Evolutionary conservation across 2,888 invertebrate species (phyloP), one percentile per base, ranked within the genome.

Genomic region (Eupithecia pulchellata): DNA sequence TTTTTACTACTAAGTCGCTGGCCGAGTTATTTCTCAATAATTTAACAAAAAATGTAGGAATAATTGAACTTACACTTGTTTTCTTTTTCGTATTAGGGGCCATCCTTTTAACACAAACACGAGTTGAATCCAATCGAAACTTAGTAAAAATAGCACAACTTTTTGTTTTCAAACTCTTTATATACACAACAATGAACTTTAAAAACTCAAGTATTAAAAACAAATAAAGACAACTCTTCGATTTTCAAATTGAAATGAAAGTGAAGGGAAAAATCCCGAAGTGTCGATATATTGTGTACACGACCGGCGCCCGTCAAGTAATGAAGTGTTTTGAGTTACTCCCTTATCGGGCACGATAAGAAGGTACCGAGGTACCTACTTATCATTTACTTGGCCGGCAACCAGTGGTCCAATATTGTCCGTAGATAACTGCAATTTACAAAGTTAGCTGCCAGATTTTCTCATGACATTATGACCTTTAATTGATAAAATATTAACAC

Each of bases 271-370:
- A 65, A 39, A 14, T 29, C 52, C 67, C 72, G 78, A 74, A 66
- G 68, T 74, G 77, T 81, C 79, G 78, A 83, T 80, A 79, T 79
- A 87, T 86, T 88, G 84, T 84, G 84, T 72, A 74, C 68, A 73
- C 74, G 76, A 79, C 77, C 82, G 81, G 81, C 84, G 84, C 79
- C 82, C 82, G 84, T 82, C 70, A 88, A 87, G 89, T 87, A 90
- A 89, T 89, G 85, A 86, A 86, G 86, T 81, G 77, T 76, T 80
- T 83, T 76, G 82, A 89, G 86, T 89, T 86, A 80, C 84, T 81
- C 65, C 79, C 84, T 91, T 92, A 92, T 93, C 93, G 89, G 88
- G 62, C 91, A 86, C 78, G 91, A 92, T 93, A 92, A 91, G 83
- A 72, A 25, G 36, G 58, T 30, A 32, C 30, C n/a, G 20, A 32